phyloP scores from a whole-genome alignment of 2,888 invertebrate species.

The Erebia aethiops region DNA sequence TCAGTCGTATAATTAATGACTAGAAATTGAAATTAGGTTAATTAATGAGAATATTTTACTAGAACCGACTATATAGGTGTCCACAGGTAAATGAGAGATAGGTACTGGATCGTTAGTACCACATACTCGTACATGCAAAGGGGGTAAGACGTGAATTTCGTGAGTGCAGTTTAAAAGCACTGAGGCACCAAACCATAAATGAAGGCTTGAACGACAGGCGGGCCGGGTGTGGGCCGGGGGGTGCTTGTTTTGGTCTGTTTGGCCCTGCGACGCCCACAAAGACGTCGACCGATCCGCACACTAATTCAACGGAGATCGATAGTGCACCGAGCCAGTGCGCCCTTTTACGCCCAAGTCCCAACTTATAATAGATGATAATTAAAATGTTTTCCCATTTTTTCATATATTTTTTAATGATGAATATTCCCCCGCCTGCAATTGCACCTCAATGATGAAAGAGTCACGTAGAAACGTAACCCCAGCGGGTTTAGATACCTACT shows the following conservation, averaged over 20 bases:
- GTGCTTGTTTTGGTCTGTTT: slow-evolving; percentile 83
- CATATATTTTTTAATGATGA: neutral
- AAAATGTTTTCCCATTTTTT: slow-evolving; percentile 57
- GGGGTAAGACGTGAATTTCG: slow-evolving; percentile 45
- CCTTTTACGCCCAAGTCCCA: slow-evolving; percentile 74
- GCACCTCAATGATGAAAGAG: too few species aligned
- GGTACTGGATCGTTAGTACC: slow-evolving; percentile 29
- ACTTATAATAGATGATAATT: slow-evolving; percentile 69
- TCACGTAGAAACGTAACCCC: neutral
- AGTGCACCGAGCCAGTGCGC: slow-evolving; percentile 75
- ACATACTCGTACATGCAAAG: slow-evolving; percentile 30
- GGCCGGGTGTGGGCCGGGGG: slow-evolving; percentile 54
- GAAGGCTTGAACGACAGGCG: slow-evolving; percentile 64
- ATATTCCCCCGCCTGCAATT: neutral
- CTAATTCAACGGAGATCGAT: slow-evolving; percentile 83
- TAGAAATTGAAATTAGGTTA: too few species aligned
- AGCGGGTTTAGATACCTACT: too few species aligned
- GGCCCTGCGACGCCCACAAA: slow-evolving; percentile 80
- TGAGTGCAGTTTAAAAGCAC: slow-evolving; percentile 48
- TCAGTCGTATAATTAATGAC: too few species aligned
- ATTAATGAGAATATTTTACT: too few species aligned
- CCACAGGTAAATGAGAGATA: slow-evolving; percentile 14
- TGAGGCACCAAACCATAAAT: slow-evolving; percentile 53
- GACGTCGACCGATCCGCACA: slow-evolving; percentile 81
- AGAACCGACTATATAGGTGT: too few species aligned